Evolutionary conservation across 1,140 invertebrate species (phyloP), one percentile per base, ranked within the genome.

Genomic region (Pantala flavescens): DNA sequence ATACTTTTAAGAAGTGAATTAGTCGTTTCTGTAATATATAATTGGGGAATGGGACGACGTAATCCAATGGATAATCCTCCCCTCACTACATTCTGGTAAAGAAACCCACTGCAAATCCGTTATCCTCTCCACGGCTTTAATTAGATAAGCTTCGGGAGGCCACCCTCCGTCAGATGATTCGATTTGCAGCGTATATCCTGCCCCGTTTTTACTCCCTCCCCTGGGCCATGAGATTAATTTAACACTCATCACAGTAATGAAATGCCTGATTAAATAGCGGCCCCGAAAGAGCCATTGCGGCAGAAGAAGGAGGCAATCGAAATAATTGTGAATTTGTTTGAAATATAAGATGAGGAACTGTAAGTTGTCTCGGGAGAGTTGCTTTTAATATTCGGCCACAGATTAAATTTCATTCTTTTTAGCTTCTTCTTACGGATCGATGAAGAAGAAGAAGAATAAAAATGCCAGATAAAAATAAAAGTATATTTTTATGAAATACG

Each of bases 181-280:
- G 49, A 63, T 63, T 63, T 63, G 49, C 49, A 63, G 49, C n/a
- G n/a, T n/a, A n/a, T n/a, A n/a, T n/a, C n/a, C n/a, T n/a, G 49
- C 49, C n/a, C 49, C 49, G 3, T 12, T 63, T 12, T 21, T 19
- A 3, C 49, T 21, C 49, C 72, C 24, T 23, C 72, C 72, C 72
- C 72, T 9, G 72, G 55, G 71, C 70, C 21, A 71, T 55, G n/a
- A 75, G 74, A 74, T 74, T 74, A 74, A 74, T 74, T 12, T 28
- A 71, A 71, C 74, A 71, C 63, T 74, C 74, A 74, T 74, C 74
- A 36, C 74, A 63, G 74, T 74, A 74, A 74, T 74, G 74, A 71
- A 74, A 74, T 74, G 74, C 63, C 74, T 74, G 73, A 74, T 74
- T 74, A 70, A 74, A 55, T 70, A 55, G 21, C 49, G 12, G 49